phyloP scores from a whole-genome alignment of 2,888 invertebrate genomes.

The Phalera bucephala region DNA sequence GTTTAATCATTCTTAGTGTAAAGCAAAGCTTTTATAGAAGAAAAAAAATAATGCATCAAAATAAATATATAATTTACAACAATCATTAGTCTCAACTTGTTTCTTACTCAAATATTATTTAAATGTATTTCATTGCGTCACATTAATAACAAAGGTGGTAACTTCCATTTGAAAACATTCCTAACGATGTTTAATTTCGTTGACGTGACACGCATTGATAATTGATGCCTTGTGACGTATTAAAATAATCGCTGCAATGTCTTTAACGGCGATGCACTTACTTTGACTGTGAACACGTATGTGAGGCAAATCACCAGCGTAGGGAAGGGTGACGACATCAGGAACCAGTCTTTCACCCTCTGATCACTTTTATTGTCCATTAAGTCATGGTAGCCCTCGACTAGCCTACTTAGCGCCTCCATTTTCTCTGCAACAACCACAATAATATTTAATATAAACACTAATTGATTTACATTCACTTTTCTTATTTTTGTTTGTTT shows the following conservation, averaged over 20 bases:
- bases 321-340: constrained; percentile 92
- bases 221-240: constrained; percentile 25
- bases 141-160: constrained; percentile 18
- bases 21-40: too few species aligned
- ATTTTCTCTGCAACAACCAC: constrained; percentile 79
- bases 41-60: too few species aligned
- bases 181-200: constrained; percentile 35
- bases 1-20: too few species aligned
- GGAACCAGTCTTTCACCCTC: constrained; percentile 89
- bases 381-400: constrained; percentile 87
- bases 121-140: constrained; percentile 21
- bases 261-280: too few species aligned
- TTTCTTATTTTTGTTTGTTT: constrained; percentile 11
- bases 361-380: constrained; percentile 94
- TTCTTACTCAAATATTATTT: background rate
- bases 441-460: constrained; percentile 16
- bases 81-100: too few species aligned
- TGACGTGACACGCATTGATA: constrained; percentile 30
- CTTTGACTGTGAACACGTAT: constrained; percentile 90
- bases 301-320: constrained; percentile 88
- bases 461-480: constrained; percentile 5
- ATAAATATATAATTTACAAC: too few species aligned
- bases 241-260: constrained; percentile 4
- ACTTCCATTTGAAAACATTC: constrained; percentile 41
- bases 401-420: constrained; percentile 82